Conservation (phyloP, 2,888 invertebrate species). For the Choreutis nemorana region DNA sequence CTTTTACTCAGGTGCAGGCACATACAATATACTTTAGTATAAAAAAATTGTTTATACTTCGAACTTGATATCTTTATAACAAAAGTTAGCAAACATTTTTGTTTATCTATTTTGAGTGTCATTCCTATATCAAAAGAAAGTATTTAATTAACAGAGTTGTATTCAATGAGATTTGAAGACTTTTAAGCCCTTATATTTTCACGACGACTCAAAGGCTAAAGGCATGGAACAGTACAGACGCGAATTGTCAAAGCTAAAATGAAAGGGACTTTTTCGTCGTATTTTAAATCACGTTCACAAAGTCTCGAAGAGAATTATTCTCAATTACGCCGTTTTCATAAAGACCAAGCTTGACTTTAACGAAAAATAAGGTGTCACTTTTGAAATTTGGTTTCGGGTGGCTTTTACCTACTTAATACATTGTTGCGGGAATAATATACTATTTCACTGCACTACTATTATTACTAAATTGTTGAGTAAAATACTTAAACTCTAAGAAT, state of each 20-base stretch:
- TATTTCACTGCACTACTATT: too few species aligned
- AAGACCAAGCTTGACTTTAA: too few species aligned
- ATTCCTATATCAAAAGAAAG: background rate
- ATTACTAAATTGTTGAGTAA: too few species aligned
- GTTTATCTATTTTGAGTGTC: background rate
- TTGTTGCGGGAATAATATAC: too few species aligned
- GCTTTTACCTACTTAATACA: too few species aligned
- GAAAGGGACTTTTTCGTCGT: constrained; percentile 19
- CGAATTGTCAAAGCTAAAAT: constrained; percentile 27
- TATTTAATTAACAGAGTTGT: background rate
- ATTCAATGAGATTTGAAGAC: background rate
- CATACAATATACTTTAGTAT: constrained; percentile 3
- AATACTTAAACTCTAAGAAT: too few species aligned
- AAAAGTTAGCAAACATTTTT: background rate
- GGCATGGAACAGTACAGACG: constrained; percentile 18
- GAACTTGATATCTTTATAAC: too few species aligned
- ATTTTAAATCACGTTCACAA: constrained; percentile 19
- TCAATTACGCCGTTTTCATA: too few species aligned
- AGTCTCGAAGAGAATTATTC: too few species aligned
- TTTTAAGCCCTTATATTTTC: background rate
- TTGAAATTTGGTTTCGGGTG: too few species aligned
- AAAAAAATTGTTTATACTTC: too few species aligned
- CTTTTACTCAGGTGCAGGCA: constrained; percentile 9
- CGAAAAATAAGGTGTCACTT: too few species aligned
- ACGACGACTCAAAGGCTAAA: constrained; percentile 17